Conservation (phyloP, 2,113 vertebrate genomes). For the Ochotona curzoniae region DNA sequence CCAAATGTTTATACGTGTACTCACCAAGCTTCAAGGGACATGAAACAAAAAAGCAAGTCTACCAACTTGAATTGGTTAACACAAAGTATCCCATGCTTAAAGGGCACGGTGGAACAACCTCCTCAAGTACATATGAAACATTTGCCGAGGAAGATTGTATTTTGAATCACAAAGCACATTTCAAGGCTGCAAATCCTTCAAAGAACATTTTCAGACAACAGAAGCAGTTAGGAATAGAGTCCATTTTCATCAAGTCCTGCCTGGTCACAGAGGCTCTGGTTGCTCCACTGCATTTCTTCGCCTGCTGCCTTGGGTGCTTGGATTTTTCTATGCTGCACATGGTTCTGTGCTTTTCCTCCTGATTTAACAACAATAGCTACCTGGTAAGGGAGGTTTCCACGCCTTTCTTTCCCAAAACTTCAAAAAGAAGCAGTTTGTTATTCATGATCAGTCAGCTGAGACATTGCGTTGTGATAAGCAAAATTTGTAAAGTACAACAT, state of each 20-base stretch:
- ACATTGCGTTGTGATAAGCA: background rate
- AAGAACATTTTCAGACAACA: background rate
- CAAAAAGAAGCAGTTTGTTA: background rate
- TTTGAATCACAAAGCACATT: background rate
- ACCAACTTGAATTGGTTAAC: background rate
- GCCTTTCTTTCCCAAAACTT: background rate
- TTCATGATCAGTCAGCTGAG: background rate
- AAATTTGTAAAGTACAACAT: background rate
- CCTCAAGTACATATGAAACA: background rate
- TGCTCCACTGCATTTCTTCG: background rate
- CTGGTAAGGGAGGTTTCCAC: background rate
- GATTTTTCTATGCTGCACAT: background rate
- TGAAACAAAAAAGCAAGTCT: background rate
- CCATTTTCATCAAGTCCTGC: background rate
- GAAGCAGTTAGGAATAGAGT: background rate
- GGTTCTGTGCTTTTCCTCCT: background rate
- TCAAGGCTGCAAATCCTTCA: background rate
- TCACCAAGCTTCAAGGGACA: background rate
- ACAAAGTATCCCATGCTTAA: background rate
- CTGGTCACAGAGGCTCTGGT: background rate
- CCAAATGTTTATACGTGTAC: background rate
- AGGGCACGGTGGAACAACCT: background rate
- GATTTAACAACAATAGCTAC: background rate
- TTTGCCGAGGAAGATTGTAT: background rate
- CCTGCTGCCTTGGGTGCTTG: background rate